These are phyloP conservation scores for Amblyjoppa proteus DNA, from an alignment of 2,888 invertebrate species.

Conservation along the genomic window DNA sequence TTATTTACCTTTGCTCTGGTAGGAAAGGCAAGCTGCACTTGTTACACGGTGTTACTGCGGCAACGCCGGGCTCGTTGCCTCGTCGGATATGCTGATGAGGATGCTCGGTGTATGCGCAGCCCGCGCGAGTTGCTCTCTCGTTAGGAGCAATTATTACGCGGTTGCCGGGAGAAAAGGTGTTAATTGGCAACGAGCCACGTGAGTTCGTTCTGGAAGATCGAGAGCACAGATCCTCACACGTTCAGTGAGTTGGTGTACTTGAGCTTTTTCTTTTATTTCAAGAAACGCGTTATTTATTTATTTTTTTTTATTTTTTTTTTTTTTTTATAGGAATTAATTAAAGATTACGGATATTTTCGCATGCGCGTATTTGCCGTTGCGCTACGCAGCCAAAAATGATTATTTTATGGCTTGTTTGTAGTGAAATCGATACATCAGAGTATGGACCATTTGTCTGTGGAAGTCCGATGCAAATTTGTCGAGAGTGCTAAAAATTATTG, in stretches of 20 bases:
- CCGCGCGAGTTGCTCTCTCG: conserved; percentile 48
- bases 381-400: no score
- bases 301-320: neutral
- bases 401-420: no score
- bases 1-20: neutral
- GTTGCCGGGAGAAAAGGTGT: conserved; percentile 69
- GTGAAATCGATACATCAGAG: no score
- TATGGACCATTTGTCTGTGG: neutral
- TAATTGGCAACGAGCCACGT: conserved; percentile 67
- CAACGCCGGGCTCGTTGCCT: conserved; percentile 7
- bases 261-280: neutral
- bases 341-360: neutral
- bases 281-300: neutral
- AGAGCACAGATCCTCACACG: conserved; percentile 12
- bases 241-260: neutral
- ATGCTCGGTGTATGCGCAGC: conserved; percentile 7
- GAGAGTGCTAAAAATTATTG: neutral
- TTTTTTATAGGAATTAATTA: neutral
- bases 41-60: conserved; percentile 4
- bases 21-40: conserved; percentile 11
- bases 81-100: conserved; percentile 13
- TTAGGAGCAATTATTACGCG: conserved; percentile 71
- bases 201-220: conserved; percentile 30
- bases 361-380: no score
- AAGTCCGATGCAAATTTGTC: neutral